Percentiles rank a stretch among this genome's conserved stretches.
Conservation (phyloP, 1,140 invertebrate species). For the Galleria mellonella region DNA sequence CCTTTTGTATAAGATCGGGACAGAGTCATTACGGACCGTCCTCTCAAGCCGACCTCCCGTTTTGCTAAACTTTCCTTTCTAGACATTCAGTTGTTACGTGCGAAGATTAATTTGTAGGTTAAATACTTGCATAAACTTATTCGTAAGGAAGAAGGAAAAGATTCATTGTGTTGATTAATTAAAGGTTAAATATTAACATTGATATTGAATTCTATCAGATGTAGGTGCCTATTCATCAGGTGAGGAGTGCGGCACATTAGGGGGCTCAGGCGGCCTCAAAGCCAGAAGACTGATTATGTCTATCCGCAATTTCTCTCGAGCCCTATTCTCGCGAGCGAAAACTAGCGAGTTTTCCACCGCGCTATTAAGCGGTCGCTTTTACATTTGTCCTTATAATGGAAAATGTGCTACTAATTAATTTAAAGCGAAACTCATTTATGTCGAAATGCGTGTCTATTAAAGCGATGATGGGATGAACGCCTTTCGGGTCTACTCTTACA, state of each 20-base stretch:
- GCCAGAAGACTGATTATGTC: conserved; percentile 74
- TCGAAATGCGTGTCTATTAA: conserved; percentile 68
- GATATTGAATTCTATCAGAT: conserved; percentile 63
- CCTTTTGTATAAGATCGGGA: conserved; percentile 68
- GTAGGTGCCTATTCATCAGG: conserved; percentile 53
- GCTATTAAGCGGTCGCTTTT: conserved; percentile 72
- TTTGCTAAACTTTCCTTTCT: conserved; percentile 39
- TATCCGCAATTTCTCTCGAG: conserved; percentile 71
- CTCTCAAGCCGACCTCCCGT: conserved; percentile 33
- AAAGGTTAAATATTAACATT: conserved; percentile 47
- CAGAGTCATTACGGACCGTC: conserved; percentile 61
- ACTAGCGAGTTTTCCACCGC: conserved; percentile 72
- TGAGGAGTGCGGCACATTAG: conserved; percentile 62
- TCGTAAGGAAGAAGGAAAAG: neutral
- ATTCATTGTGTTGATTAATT: conserved; percentile 26
- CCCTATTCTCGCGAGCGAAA: conserved; percentile 72
- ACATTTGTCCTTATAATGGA: conserved; percentile 74
- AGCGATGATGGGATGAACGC: conserved; percentile 56
- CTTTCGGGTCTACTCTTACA: conserved; percentile 33
- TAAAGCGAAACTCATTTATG: conserved; percentile 71
- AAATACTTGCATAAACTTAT: conserved; percentile 1
- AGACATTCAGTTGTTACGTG: conserved; percentile 12
- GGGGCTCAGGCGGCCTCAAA: conserved; percentile 62
- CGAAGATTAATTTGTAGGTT: neutral
- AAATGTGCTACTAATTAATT: conserved; percentile 73